These are phyloP conservation scores for Lepidotrigona ventralis DNA, from an alignment of 1,140 invertebrate genomes.

Conservation along the genomic window DNA sequence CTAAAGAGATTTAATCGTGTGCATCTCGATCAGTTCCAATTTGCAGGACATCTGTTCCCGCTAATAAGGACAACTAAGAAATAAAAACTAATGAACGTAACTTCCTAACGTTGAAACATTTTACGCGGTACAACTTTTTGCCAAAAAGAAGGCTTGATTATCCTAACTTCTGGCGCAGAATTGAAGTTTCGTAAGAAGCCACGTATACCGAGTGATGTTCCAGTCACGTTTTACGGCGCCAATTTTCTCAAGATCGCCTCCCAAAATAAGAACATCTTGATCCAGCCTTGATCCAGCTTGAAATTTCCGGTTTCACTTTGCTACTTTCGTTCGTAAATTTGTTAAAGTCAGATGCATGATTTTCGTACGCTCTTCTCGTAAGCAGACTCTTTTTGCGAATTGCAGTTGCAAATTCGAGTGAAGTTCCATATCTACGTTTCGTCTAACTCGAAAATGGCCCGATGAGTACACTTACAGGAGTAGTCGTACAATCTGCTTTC, in stretches of 20 bases:
- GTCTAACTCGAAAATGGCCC: too few species aligned
- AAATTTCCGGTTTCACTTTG: background rate
- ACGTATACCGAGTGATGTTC: background rate
- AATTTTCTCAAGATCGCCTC: background rate
- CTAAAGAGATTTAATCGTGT: background rate
- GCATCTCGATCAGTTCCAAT: background rate
- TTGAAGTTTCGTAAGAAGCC: background rate
- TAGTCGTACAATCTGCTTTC: too few species aligned
- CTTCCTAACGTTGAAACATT: too few species aligned
- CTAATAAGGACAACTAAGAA: too few species aligned
- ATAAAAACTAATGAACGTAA: too few species aligned
- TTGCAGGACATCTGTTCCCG: background rate
- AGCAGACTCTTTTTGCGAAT: background rate
- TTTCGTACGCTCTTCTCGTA: background rate
- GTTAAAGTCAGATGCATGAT: background rate
- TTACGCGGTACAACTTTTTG: background rate
- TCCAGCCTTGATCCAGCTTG: background rate
- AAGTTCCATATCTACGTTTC: too few species aligned
- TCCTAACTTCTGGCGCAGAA: background rate
- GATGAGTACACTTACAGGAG: too few species aligned
- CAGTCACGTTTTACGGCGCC: slow-evolving; percentile 10
- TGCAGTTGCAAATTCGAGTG: too few species aligned
- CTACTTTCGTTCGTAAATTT: background rate
- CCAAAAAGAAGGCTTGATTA: background rate
- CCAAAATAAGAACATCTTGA: background rate